Conservation (phyloP, 2,888 invertebrate species). For the Drosophila flavopinicola region DNA sequence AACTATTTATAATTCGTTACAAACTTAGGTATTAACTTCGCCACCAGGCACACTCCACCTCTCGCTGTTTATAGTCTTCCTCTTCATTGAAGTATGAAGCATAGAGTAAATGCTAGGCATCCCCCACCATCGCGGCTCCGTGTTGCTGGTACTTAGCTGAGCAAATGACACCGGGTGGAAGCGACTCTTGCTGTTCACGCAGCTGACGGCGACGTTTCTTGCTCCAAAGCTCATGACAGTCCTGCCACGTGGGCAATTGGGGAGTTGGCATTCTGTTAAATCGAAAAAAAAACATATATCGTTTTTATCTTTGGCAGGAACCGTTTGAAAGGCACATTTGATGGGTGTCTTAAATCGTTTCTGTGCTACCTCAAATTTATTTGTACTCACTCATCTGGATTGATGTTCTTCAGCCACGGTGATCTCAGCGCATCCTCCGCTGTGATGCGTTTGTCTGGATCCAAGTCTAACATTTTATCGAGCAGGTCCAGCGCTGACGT, state of each 20-base stretch:
- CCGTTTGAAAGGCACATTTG: too few relatives aligned
- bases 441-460: conserved; percentile 96
- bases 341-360: too few relatives aligned
- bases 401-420: conserved; percentile 95
- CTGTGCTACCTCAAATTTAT: too few relatives aligned
- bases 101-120: conserved; percentile 77
- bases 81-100: conserved; percentile 59
- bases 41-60: conserved; percentile 70
- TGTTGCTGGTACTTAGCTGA: conserved; percentile 74
- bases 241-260: conserved; percentile 96
- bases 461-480: conserved; percentile 97
- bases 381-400: conserved; percentile 92
- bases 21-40: conserved; percentile 58
- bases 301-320: neutral
- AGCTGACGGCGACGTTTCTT: conserved; percentile 95
- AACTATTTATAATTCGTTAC: conserved; percentile 47
- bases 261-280: conserved; percentile 90
- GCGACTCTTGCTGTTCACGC: conserved; percentile 87
- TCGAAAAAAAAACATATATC: conserved; percentile 59
- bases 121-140: conserved; percentile 68
- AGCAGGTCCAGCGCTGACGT: conserved; percentile 93
- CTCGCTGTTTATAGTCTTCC: conserved; percentile 52
- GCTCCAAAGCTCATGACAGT: conserved; percentile 99
- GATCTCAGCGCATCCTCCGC: conserved; percentile 97
- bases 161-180: conserved; percentile 64